Base-by-base conservation (phyloP, 2,888 invertebrate species). In the Neoitamus cyanurus region DNA sequence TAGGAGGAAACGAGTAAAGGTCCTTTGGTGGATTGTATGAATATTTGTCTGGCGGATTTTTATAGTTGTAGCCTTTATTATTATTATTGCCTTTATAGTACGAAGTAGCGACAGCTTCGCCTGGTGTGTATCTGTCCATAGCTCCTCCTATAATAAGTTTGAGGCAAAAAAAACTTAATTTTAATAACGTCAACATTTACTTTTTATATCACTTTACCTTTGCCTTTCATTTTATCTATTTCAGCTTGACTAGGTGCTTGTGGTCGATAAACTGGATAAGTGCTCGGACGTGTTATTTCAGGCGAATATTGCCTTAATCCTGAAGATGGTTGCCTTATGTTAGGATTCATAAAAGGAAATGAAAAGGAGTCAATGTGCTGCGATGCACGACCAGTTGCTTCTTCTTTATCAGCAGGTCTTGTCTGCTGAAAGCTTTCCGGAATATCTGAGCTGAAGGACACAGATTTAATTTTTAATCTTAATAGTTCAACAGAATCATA, bases 1-100 rank as follows among this genome's bases (percentile, higher is more conserved):
- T 89, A 0, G 91, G 91, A n/a, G 91, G 91, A 87, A 91, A 91
- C 0, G 90, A 87, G 85, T 90, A 91, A 0, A 90, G 84, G 86
- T 90, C 88, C 77, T 88, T 88, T 1, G 89, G 88, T 13, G 70
- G 42, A n/a, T 2, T 69, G 13, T 37, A 69, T 42, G 42, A n/a
- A 75, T 75, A 75, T 48, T 58, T 83, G 80, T 83, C 68, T 2
- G 85, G 83, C 68, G 84, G 83, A 9, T 86, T 86, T 80, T 87
- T 87, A 75, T 88, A 87, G 73, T 88, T 86, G 84, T 87, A 88
- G 13, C 88, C 83, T 6, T 87, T 86, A 15, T 58, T 58, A 58
- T 87, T 86, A 34, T 87, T 86, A 85, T 87, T 31, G 85, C 86
- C 84, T 85, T 88, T 85, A 88, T 90, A 85, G 86, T 84, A n/a